A percentile compares a stretch with the other conserved stretches of the same genome.
These are phyloP conservation scores for Pterois miles DNA, from an alignment of 2,797 vertebrate genomes.

Conservation along the genomic window DNA sequence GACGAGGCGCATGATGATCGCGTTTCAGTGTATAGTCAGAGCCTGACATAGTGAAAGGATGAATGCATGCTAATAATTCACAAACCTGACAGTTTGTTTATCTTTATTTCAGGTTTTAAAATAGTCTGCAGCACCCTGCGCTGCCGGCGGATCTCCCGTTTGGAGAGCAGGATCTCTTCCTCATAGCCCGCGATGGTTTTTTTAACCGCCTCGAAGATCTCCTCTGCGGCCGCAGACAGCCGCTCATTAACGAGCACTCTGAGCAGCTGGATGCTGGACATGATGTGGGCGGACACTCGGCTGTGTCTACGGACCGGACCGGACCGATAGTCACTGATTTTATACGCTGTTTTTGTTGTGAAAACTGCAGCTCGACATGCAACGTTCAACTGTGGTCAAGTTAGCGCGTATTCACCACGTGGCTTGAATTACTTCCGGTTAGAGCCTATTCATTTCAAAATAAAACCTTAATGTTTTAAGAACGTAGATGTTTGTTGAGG, in stretches of 20 bases:
- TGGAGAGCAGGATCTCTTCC: slow-evolving; percentile 65
- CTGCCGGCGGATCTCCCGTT: slow-evolving; percentile 57
- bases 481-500: no score
- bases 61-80: neutral
- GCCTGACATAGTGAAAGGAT: neutral
- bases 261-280: slow-evolving; percentile 59
- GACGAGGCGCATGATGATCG: neutral
- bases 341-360: neutral
- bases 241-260: slow-evolving; percentile 68
- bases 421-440: neutral
- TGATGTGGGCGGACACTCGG: neutral
- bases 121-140: slow-evolving; percentile 10
- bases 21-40: neutral
- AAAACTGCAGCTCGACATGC: neutral
- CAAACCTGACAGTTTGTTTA: slow-evolving; percentile 29
- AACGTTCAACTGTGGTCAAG: neutral
- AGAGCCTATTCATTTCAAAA: neutral
- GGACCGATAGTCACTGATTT: fast-evolving
- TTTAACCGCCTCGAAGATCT: slow-evolving; percentile 59
- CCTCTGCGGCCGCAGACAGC: slow-evolving; percentile 58
- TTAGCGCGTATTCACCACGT: no score
- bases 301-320: neutral
- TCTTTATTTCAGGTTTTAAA: neutral
- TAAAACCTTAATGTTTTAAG: slow-evolving; percentile 1
- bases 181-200: slow-evolving; percentile 67